Base-by-base conservation (phyloP, 2,888 invertebrate genomes). In the Calliphora vomitoria region DNA sequence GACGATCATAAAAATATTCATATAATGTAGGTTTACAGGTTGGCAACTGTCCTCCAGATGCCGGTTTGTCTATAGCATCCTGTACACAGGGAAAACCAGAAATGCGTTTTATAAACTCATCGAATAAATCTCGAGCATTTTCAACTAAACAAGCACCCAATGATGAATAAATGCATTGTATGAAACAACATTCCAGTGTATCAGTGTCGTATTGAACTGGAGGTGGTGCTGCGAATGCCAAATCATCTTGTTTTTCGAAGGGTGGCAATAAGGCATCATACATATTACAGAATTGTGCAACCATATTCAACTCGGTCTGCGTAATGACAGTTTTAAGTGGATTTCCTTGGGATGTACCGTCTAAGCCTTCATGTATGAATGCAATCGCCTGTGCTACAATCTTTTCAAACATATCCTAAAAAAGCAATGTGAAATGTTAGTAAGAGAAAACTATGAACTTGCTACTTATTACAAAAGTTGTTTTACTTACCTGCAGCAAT, bases 301-400 rank as follows among this genome's bases (percentile, higher is more conserved):
- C 96, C 97, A 98, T 95, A 93, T 98, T 98, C 0, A 98, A 94
- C 64, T 96, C 96, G 0, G 98, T 98, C 93, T 97, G 97, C 15
- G 96, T 96, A 47, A 98, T 96, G 64, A 98, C 97, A 38, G 96
- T 96, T 93, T 96, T 96, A 75, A 98, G 94, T 11, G 97, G 97
- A 69, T 95, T 94, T 74, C 96, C 95, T 91, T 96, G 96, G 88
- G 96, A 95, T 88, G 96, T 95, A 5, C 97, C 97, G 79, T 96
- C 95, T 89, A 97, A 91, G 13, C 97, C 97, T 88, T 97, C 97
- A 85, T 95, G 94, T 95, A 94, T 89, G 96, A 97, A 93, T 95
- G 95, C 96, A 85, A 98, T 95, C 15, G 96, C 95, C 13, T 95
- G 95, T 0, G 96, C 95, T 8, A 98, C 95, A 92, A 97, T 97